Evolutionary conservation across 2,797 vertebrate species (phyloP), one percentile per base, ranked within the genome.

Genomic region (Buphagus erythrorhynchus): DNA sequence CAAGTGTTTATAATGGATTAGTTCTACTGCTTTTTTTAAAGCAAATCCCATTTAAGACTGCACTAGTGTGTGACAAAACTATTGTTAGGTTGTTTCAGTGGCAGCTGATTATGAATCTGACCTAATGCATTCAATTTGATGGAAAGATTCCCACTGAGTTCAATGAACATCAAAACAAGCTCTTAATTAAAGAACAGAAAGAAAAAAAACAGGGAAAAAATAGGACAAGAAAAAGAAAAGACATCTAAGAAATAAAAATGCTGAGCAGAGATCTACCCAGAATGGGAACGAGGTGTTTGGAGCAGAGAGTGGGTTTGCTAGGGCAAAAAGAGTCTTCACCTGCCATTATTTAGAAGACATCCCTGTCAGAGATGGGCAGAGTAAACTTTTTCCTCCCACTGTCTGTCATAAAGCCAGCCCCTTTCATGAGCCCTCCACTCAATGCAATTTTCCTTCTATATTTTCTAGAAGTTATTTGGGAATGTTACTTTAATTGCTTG

Each of bases 1-100:
- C 77, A 87, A 94, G 77, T 93, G 92, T 92, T 91, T 19, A 76
- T 79, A 96, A 93, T 93, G 88, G 88, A 96, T 96, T 94, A 43
- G 84, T 88, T 95, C 80, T 94, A 85, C 85, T 35, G 71, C 66
- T 76, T 92, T 96, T 95, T 96, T 87, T 74, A 36, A 94, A 93
- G 87, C 57, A 92, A 93, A 93, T 93, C 80, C 75, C 52, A 92
- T 93, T 93, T 88, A 89, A 94, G 90, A 73, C 79, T 45, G 61
- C 61, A 46, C 24, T 57, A 88, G 62, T 3, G 58, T 95, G 88
- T 88, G 86, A 94, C 65, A 88, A 94, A 94, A 81, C 88, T 57
- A 89, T 89, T 95, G 91, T 92, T 86, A 45, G 51, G 40, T 63
- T 95, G 88, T 92, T 94, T 90, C 82, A 78, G 66, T 46, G n/a